Conservation (phyloP, 2,113 vertebrate species). For the Anguilla japonica region DNA sequence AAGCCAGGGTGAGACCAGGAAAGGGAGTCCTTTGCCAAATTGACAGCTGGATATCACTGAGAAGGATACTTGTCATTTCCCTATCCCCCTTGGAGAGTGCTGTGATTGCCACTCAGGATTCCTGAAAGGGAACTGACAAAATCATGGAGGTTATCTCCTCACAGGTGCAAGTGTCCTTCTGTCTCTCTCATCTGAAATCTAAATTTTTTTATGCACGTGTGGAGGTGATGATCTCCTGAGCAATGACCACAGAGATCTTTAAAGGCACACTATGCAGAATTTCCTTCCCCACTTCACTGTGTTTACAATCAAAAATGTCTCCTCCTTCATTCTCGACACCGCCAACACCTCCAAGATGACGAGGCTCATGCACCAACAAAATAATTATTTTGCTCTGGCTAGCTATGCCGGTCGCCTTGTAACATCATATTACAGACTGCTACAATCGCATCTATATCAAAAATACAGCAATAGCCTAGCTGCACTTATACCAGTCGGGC, state of each 20-base stretch:
- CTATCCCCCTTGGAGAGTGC: neutral
- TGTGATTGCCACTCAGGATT: neutral
- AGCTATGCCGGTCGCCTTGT: too few species aligned
- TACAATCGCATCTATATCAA: too few species aligned
- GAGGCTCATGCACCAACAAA: too few species aligned
- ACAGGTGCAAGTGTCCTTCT: constrained; percentile 41
- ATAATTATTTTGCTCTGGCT: too few species aligned
- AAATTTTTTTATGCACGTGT: constrained; percentile 42
- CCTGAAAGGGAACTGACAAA: constrained; percentile 54
- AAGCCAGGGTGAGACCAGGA: neutral
- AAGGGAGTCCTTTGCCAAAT: neutral
- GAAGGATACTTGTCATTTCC: neutral
- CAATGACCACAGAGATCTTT: constrained; percentile 51
- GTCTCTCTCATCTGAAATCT: constrained; percentile 46
- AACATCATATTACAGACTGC: too few species aligned
- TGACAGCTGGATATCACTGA: neutral
- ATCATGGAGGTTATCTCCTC: constrained; percentile 56
- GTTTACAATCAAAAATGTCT: too few species aligned
- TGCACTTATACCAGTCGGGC: too few species aligned
- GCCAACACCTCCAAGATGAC: too few species aligned
- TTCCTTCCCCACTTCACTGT: neutral
- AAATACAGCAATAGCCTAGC: too few species aligned
- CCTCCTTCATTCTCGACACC: too few species aligned
- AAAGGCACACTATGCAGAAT: constrained; percentile 43
- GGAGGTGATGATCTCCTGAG: constrained; percentile 26